Evolutionary conservation across 1,140 invertebrate species (phyloP), one percentile per base, ranked within the genome.

Genomic region (Micrasema minimum): DNA sequence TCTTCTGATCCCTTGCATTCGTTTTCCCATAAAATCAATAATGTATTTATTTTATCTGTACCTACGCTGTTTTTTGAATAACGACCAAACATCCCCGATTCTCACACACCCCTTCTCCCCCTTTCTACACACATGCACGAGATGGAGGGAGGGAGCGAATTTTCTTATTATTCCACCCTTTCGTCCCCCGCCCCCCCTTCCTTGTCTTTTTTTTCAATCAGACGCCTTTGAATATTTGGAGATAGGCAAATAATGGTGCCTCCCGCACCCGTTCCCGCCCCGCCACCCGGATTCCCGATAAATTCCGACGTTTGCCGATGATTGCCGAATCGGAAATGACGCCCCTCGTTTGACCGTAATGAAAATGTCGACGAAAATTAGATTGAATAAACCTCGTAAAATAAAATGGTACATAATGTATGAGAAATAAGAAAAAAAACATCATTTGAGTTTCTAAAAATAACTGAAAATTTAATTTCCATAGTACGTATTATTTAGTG

Each of bases 161-260:
- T 69, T 69, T 69, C 37, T 75, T 75, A 72, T 72, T 66, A 67
- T 72, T 65, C 61, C 70, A 66, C 73, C 73, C 45, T n/a, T 67
- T 51, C 35, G 20, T 43, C 7, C 50, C 68, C 41, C 50, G 46
- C 41, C 65, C 43, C 14, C 43, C 48, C 61, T 46, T 31, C 65
- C 69, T 62, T 75, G 46, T 72, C 65, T 72, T 73, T 73, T 31
- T 74, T 75, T 75, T 75, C 74, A 75, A 75, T 75, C 74, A 75
- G 70, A 75, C 74, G 70, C 74, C 74, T 75, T 75, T 75, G 74
- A 75, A 75, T 75, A 75, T 75, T 75, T 75, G 74, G 69, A 71
- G 74, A 72, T 75, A 75, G 74, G 74, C 74, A 72, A 72, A 75
- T 75, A 75, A 71, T 75, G 73, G 65, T 37, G 65, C 35, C 35